A percentile compares a stretch with the other conserved stretches of the same genome.
These are phyloP conservation scores for Amia ocellicauda DNA, from an alignment of 2,113 vertebrate genomes.

Conservation along the genomic window DNA sequence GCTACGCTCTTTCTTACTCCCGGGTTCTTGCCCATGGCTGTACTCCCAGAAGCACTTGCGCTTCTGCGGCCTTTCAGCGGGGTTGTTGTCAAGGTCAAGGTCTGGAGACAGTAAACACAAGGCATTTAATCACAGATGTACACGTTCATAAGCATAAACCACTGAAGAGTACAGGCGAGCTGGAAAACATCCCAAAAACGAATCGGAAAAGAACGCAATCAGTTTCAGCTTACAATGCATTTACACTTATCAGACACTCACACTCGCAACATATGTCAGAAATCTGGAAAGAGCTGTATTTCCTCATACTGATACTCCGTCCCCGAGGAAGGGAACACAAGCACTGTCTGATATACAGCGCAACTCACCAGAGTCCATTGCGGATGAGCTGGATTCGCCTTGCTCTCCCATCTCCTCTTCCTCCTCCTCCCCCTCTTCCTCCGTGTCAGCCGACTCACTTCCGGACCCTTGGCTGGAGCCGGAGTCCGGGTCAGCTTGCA, in stretches of 20 bases:
- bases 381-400: constrained; percentile 56
- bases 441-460: constrained; percentile 11
- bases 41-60: constrained; percentile 69
- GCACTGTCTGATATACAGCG: not conserved
- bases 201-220: too few species aligned
- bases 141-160: too few species aligned
- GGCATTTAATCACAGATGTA: not conserved
- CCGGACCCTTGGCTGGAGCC: constrained; percentile 28
- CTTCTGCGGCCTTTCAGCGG: constrained; percentile 48
- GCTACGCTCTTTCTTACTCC: constrained; percentile 44
- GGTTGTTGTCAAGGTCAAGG: constrained; percentile 39
- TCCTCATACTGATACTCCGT: too few species aligned
- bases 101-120: constrained; percentile 21
- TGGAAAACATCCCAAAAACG: too few species aligned
- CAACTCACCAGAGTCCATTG: constrained; percentile 61
- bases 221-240: too few species aligned
- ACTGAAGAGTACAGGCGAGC: too few species aligned
- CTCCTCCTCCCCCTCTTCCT: constrained; percentile 32
- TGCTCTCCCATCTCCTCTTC: constrained; percentile 45
- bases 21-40: constrained; percentile 45
- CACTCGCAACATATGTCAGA: too few species aligned
- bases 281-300: too few species aligned
- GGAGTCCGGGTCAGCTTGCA: constrained; percentile 40
- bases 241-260: too few species aligned
- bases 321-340: not conserved